Evolutionary conservation across 2,113 vertebrate species (phyloP), one percentile per base, ranked within the genome.

Genomic region (Rhinolophus sinicus): DNA sequence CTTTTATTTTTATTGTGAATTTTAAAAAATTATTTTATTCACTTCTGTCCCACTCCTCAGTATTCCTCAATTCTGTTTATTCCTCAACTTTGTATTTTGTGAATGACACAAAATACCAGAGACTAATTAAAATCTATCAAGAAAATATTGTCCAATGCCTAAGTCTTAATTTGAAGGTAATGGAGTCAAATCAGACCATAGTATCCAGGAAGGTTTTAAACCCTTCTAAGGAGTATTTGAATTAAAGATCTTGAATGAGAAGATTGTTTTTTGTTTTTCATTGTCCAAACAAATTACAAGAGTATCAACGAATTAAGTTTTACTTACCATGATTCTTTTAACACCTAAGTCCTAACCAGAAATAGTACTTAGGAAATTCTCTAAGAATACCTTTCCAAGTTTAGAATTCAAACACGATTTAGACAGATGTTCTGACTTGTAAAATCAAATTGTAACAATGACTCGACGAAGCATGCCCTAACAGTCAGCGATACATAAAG

Each of bases 241-340:
- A 70, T 94, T 22, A 70, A 88, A 93, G 50, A 65, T 56, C 56
- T 89, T 89, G 22, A 92, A 38, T 69, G 47, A 86, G 58, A 95
- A 28, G 19, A 75, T 15, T 78, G 35, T 67, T 95, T 95, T 62
- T 58, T 85, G 22, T 64, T 83, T 90, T 90, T 44, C 38, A 83
- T 1, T 90, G 30, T 69, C 70, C 65, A 96, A 96, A 97, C 60
- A 96, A 96, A 97, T 76, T 88, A 92, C 11, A 97, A 73, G 26
- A 69, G 24, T 60, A 69, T 96, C 92, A 90, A 85, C 0, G 18
- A 54, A 88, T 69, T 77, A 90, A 82, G 24, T 52, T 80, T 96
- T 94, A 81, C 26, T 97, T 88, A 72, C 12, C 8, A 22, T 26
- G 33, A 67, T 86, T 95, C 62, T 78, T 88, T 94, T 91, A 81